These are phyloP conservation scores for Sesamia nonagrioides DNA, from an alignment of 1,140 invertebrate species.

Conservation along the genomic window DNA sequence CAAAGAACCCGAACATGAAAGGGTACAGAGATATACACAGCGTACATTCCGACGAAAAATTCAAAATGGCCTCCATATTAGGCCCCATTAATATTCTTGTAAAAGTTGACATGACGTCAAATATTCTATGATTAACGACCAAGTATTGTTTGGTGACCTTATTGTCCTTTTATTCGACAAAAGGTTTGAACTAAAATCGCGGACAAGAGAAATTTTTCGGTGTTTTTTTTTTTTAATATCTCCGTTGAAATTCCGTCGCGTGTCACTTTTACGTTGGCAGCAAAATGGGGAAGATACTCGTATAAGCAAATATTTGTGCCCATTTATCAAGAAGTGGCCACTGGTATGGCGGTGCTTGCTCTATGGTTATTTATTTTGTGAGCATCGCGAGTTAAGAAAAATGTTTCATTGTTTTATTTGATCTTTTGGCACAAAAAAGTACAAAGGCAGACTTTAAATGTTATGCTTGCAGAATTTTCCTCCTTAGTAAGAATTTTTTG, in stretches of 20 bases:
- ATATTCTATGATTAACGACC: constrained; percentile 67
- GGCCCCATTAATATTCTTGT: constrained; percentile 57
- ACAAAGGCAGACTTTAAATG: background rate
- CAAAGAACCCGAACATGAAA: constrained; percentile 8
- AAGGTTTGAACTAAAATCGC: constrained; percentile 57
- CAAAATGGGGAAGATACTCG: constrained; percentile 61
- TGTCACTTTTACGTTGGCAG: constrained; percentile 66
- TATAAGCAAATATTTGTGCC: constrained; percentile 72
- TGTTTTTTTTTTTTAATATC: constrained; percentile 72
- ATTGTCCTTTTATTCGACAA: constrained; percentile 61
- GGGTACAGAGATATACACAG: constrained; percentile 13
- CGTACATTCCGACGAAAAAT: background rate
- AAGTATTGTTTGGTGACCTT: constrained; percentile 63
- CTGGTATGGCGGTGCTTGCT: background rate
- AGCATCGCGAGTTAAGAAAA: too few species aligned
- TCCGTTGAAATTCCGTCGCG: constrained; percentile 61
- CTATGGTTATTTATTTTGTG: background rate
- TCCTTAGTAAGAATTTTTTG: too few species aligned
- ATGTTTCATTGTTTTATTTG: too few species aligned
- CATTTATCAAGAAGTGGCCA: constrained; percentile 69
- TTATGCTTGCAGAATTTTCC: too few species aligned
- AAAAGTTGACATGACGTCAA: constrained; percentile 64
- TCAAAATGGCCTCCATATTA: constrained; percentile 39
- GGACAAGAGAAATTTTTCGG: constrained; percentile 54
- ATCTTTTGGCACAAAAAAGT: background rate